Base-by-base conservation (phyloP, 2,113 vertebrate genomes). In the Tachycineta bicolor region DNA sequence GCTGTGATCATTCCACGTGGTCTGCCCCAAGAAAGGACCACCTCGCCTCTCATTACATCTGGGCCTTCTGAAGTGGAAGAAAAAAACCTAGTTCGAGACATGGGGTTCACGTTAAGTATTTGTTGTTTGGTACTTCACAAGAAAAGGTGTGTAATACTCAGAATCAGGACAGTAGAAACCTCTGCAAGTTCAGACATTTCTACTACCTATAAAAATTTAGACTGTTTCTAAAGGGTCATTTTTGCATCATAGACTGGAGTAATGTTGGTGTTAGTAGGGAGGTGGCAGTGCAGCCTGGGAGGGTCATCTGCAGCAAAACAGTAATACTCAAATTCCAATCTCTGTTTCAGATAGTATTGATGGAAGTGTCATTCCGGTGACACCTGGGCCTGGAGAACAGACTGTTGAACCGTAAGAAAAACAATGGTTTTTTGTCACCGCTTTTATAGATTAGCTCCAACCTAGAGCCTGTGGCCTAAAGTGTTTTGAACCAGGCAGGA, bases 381-480 rank as follows among this genome's bases (percentile, higher is more conserved):
- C 97, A 20, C 98, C 98, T 63, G 98, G 97, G 55, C 98, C 98
- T 50, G 98, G 97, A 94, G 98, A 99, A 83, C 98, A 98, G 96
- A 97, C 97, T n/a, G 95, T 98, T 91, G 98, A 99, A 98, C 99
- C 99, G 99, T 99, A 98, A 99, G 99, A 47, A 97, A 97, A 93
- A 67, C 26, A 64, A 7, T 75, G 4, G 4, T 53, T 81, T 16
- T 92, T 80, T 92, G 60, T 79, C 23, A 22, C 43, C 3, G 3
- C 43, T 82, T 83, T 85, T 65, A 25, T 28, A 76, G 17, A 68
- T 59, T 50, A 70, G 11, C 29, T 90, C 6, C 31, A 92, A 6
- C 63, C 44, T 73, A 46, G 34, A 90, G 34, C 3, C 0, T 4
- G 2, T 65, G 49, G 34, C 16, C 26, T 82, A 34, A 55, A 91